phyloP scores from a whole-genome alignment of 2,888 invertebrate species.

The Clepsis dumicolana region DNA sequence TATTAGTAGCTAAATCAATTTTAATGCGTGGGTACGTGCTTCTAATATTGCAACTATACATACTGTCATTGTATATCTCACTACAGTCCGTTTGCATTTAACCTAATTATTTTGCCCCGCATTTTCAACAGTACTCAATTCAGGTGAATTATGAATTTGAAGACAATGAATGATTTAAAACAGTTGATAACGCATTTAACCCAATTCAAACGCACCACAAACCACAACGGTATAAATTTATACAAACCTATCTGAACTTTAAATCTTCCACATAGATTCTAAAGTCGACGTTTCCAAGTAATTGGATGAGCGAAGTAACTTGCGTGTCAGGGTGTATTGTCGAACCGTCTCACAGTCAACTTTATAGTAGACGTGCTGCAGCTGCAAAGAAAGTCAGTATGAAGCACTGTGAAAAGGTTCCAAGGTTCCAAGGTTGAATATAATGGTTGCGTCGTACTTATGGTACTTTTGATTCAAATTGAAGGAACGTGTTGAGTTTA shows the following conservation, averaged over 20 bases:
- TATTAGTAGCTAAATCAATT: too few species aligned
- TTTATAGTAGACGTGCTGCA: neutral
- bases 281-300: neutral
- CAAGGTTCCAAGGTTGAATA: neutral
- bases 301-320: neutral
- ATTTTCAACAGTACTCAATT: conserved; percentile 22
- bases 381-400: neutral
- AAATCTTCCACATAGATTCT: neutral
- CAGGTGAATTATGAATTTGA: conserved; percentile 23
- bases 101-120: conserved; percentile 23
- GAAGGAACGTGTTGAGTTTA: conserved; percentile 45
- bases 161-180: conserved; percentile 25
- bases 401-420: neutral
- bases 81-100: neutral
- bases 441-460: neutral
- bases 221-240: conserved; percentile 14
- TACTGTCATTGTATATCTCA: neutral
- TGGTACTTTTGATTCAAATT: conserved; percentile 34
- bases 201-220: conserved; percentile 38
- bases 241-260: neutral
- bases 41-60: too few species aligned
- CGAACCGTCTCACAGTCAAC: neutral
- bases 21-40: too few species aligned
- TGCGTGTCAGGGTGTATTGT: neutral
- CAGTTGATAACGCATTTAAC: conserved; percentile 25